Evolutionary conservation across 2,797 vertebrate genomes (phyloP).

Genomic region (Hoplostethus mediterraneus): DNA sequence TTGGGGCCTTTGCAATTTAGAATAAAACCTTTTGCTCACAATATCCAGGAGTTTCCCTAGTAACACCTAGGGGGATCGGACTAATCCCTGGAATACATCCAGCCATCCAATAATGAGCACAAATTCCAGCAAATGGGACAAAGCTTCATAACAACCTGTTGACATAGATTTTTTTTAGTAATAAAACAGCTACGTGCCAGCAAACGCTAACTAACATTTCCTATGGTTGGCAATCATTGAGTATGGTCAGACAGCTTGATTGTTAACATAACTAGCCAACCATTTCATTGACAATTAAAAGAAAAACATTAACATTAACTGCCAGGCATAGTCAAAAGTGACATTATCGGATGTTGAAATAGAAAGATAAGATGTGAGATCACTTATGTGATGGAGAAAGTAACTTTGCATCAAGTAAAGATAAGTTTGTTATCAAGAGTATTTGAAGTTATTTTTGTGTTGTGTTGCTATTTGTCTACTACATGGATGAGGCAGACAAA

Average conservation of each 20-base stretch:
- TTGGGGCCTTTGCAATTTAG: too few species aligned
- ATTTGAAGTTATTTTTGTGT: background rate
- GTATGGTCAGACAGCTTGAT: background rate
- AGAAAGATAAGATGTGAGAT: background rate
- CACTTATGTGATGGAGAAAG: background rate
- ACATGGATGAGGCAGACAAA: background rate
- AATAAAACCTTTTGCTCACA: too few species aligned
- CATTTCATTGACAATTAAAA: background rate
- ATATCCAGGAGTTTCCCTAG: too few species aligned
- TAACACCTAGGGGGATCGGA: too few species aligned
- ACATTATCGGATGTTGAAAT: background rate
- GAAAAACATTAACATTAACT: background rate
- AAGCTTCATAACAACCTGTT: background rate
- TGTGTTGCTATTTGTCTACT: background rate
- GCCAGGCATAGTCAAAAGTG: background rate
- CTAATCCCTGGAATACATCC: too few species aligned
- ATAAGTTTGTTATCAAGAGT: background rate
- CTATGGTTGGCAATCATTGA: background rate
- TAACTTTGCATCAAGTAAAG: background rate
- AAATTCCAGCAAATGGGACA: background rate
- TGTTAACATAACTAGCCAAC: background rate
- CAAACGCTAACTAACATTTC: background rate
- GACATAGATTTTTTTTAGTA: background rate
- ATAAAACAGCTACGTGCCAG: background rate
- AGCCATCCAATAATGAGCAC: too few species aligned